These are phyloP conservation scores for Solenopsis fugax DNA, from an alignment of 1,140 invertebrate species.

Conservation along the genomic window DNA sequence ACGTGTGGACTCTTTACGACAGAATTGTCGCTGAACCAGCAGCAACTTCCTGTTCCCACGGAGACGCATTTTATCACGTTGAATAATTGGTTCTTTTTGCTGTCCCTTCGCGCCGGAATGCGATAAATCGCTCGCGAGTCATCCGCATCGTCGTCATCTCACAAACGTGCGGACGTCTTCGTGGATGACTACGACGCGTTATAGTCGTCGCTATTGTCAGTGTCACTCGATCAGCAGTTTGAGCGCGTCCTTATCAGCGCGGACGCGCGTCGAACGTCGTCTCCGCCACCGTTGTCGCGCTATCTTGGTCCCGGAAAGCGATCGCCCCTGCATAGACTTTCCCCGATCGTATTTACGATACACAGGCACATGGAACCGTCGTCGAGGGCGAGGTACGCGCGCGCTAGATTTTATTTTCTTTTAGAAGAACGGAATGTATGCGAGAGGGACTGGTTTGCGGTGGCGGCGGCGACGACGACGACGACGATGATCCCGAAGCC, in stretches of 20 bases:
- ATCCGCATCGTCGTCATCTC: neutral
- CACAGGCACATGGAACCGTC: neutral
- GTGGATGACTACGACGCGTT: conserved; percentile 39
- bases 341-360: neutral
- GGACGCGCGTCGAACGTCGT: neutral
- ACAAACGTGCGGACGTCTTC: conserved; percentile 36
- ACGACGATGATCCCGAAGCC: neutral
- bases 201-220: conserved; percentile 81
- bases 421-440: neutral
- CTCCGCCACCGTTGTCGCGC: conserved; percentile 7
- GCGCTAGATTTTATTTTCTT: neutral
- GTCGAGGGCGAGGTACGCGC: neutral
- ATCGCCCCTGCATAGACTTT: conserved; percentile 14
- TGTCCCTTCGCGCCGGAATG: conserved; percentile 2
- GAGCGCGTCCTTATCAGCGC: conserved; percentile 53
- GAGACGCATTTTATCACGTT: neutral
- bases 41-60: conserved; percentile 38
- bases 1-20: neutral
- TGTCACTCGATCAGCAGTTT: conserved; percentile 83
- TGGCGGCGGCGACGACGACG: conserved; percentile 1
- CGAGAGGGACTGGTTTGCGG: neutral
- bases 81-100: neutral
- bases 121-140: conserved; percentile 16
- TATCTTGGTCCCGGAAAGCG: conserved; percentile 13
- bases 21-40: conserved; percentile 64